Evolutionary conservation across 2,797 vertebrate species (phyloP).

Genomic region (Mormyrops attenuatus): DNA sequence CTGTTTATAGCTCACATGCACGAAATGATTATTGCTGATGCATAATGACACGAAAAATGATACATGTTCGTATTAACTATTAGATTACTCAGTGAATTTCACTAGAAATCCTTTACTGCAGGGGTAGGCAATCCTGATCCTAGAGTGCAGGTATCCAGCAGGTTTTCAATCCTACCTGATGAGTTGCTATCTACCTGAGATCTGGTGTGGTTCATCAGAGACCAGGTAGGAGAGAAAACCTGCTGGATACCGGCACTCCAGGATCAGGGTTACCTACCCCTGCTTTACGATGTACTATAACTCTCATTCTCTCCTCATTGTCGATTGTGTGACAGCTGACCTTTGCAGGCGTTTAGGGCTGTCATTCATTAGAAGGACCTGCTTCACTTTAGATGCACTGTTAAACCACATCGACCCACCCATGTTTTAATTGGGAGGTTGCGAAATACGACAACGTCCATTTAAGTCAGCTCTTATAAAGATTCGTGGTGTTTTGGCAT

Average conservation of each 20-base stretch:
- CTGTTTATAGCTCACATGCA: not conserved
- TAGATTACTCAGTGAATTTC: not conserved
- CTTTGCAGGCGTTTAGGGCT: not conserved
- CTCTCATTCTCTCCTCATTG: not conserved
- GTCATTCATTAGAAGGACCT: not conserved
- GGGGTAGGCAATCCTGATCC: not conserved
- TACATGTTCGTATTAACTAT: not conserved
- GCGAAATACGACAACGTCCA: not conserved
- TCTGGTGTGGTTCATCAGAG: not conserved
- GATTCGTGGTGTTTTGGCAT: not conserved
- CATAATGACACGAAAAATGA: not conserved
- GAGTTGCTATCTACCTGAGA: not conserved
- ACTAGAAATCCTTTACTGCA: not conserved
- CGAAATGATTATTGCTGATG: not conserved
- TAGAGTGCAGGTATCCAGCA: not conserved
- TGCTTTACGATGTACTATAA: not conserved
- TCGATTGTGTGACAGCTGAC: not conserved
- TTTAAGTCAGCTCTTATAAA: not conserved
- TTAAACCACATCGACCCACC: not conserved
- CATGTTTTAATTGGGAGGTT: not conserved
- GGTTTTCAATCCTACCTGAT: not conserved
- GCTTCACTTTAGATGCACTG: not conserved
- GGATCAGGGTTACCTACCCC: not conserved
- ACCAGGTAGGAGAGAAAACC: not conserved
- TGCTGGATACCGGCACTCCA: not conserved